Conservation (phyloP, 2,888 invertebrate genomes). For the Emesis castigata region DNA sequence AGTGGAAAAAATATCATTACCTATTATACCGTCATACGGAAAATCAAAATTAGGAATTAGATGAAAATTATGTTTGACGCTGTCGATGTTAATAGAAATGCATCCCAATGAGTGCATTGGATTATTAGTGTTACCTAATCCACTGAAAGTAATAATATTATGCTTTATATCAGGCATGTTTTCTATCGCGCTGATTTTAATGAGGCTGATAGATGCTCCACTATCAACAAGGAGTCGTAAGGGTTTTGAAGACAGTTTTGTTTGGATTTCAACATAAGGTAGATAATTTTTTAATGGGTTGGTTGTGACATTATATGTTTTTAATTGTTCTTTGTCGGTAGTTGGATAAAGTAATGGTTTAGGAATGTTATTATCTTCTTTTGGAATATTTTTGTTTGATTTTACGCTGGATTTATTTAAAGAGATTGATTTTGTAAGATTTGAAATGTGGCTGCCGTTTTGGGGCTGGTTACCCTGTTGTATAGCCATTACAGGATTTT, state of each 20-base stretch:
- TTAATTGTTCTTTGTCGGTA: neutral
- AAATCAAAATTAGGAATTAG: neutral
- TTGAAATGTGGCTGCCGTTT: neutral
- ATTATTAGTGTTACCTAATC: neutral
- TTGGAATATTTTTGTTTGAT: no score
- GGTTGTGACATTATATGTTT: neutral
- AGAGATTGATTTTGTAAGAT: neutral
- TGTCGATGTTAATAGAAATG: neutral
- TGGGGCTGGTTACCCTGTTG: no score
- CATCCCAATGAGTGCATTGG: conserved; percentile 10
- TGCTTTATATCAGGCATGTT: neutral
- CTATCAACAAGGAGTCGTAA: neutral
- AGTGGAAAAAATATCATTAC: neutral
- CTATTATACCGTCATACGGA: conserved; percentile 19
- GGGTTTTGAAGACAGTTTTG: neutral
- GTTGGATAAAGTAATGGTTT: neutral
- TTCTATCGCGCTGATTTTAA: neutral
- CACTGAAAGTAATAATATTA: neutral
- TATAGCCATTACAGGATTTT: no score
- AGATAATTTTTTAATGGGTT: no score
- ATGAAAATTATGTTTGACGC: neutral
- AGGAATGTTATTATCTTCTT: no score
- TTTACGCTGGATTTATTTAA: neutral
- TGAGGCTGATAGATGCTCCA: neutral
- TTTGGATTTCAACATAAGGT: neutral